Evolutionary conservation across 2,888 invertebrate genomes (phyloP), one percentile per base, ranked within the genome.

Genomic region (Lepas anatifera): DNA sequence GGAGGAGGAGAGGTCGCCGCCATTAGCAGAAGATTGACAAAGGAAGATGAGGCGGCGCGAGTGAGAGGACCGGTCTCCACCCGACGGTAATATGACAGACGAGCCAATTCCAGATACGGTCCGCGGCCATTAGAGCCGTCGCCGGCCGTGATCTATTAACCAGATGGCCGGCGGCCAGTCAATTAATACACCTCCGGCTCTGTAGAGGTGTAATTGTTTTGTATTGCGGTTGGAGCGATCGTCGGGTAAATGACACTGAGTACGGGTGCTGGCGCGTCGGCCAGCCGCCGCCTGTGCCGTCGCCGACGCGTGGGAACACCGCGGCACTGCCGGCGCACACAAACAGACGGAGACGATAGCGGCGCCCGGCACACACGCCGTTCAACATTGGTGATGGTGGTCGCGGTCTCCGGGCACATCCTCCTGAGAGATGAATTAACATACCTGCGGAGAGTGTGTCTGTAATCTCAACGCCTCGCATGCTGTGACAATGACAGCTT

Each of bases 141-240:
- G 29, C 52, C 27, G 29, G 27, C 13, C 13, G 29, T 52, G 52
- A 52, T 52, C 52, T 52, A 52, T 52, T 52, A 52, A 52, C n/a
- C 52, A 29, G 11, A 29, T 8, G 52, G 13, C 52, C 52, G 52
- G 52, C 29, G 52, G 52, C 52, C 27, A 52, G 27, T 27, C 52
- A 52, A 52, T 52, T 52, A 52, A 52, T 52, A 52, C 52, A 52
- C 52, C 52, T 52, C 13, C 3, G 25, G 27, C 27, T 27, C 52
- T 52, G 29, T 52, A 16, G 52, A 52, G 52, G 52, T 52, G 52
- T 52, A 52, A 52, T 52, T 52, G 52, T 52, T 52, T 52, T 52
- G 52, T 52, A 52, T 29, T 52, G 52, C 52, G 52, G 52, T 52
- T 29, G 52, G 13, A 2, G 29, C 48, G 52, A 27, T 52, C 29